phyloP scores from a whole-genome alignment of 92 coral and sea anemone species.

The Bergia puertoricense region DNA sequence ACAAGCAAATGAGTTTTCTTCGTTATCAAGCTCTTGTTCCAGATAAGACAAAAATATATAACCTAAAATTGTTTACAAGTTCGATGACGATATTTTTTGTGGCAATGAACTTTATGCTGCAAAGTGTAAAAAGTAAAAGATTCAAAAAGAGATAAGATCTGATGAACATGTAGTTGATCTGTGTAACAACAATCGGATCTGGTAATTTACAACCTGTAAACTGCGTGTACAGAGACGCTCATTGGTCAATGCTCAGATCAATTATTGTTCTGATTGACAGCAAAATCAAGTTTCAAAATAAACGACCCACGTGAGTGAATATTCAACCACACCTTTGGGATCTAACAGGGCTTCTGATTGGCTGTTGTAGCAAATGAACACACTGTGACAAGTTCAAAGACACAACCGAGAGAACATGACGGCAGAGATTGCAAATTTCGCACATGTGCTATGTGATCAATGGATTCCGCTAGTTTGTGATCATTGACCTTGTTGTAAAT shows the following conservation, averaged over 20 bases:
- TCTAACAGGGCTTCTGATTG: conserved; percentile 41
- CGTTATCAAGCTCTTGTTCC: background rate
- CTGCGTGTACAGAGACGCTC: conserved; percentile 35
- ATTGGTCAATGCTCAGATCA: conserved; percentile 49
- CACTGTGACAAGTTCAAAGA: conserved; percentile 49
- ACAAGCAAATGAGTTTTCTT: background rate
- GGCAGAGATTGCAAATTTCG: conserved; percentile 56
- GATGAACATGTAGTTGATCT: conserved; percentile 39
- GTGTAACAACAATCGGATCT: conserved; percentile 41
- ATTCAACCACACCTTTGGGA: conserved; percentile 41
- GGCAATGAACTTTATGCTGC: background rate
- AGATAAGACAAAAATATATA: background rate
- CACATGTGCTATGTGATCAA: conserved; percentile 54
- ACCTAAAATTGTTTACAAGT: background rate
- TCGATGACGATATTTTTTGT: background rate
- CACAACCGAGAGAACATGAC: conserved; percentile 56
- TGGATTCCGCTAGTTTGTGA: conserved; percentile 45
- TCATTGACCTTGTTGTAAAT: conserved; percentile 37
- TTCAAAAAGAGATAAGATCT: conserved; percentile 29
- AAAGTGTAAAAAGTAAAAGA: conserved; percentile 16
- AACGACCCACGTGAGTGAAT: conserved; percentile 69
- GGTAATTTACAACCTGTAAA: conserved; percentile 53
- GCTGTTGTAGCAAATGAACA: conserved; percentile 27
- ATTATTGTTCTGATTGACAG: conserved; percentile 81
- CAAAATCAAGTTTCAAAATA: conserved; percentile 68